These are phyloP conservation scores for Bellardia bayeri DNA, from an alignment of 2,888 invertebrate species.

Conservation along the genomic window DNA sequence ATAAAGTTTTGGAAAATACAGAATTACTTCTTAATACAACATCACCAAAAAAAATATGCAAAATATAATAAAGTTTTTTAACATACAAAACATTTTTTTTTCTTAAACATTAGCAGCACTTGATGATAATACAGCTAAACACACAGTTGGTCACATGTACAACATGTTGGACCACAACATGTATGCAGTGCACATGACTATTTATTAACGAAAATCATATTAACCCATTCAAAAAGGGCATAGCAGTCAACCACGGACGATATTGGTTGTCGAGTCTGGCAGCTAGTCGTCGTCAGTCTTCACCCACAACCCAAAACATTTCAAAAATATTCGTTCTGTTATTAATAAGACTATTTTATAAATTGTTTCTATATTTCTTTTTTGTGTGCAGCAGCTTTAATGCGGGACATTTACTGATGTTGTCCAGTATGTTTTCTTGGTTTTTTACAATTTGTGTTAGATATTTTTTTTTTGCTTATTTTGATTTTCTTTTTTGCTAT, in stretches of 20 bases:
- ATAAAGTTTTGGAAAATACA: too few species aligned
- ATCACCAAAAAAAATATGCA: too few species aligned
- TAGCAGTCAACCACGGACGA: neutral
- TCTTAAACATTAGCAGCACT: neutral
- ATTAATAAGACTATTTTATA: slow-evolving; percentile 38
- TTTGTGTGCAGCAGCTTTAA: slow-evolving; percentile 25
- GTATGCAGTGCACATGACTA: slow-evolving; percentile 51
- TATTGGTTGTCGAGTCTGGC: neutral
- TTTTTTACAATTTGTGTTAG: slow-evolving; percentile 20
- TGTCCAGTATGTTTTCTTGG: slow-evolving; percentile 40
- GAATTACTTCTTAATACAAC: too few species aligned
- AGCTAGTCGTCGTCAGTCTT: neutral
- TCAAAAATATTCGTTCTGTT: neutral
- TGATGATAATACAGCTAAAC: neutral
- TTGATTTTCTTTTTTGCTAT: slow-evolving; percentile 3
- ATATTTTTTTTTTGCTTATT: slow-evolving; percentile 11
- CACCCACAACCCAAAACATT: slow-evolving; percentile 33
- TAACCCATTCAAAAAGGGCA: slow-evolving; percentile 50
- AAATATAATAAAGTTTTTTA: too few species aligned
- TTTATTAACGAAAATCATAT: slow-evolving; percentile 43
- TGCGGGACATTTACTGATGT: slow-evolving; percentile 60
- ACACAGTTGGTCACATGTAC: slow-evolving; percentile 27
- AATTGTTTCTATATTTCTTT: slow-evolving; percentile 30
- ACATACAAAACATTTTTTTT: neutral
- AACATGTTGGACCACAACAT: slow-evolving; percentile 63